Evolutionary conservation across 2,888 invertebrate genomes (phyloP), one percentile per base, ranked within the genome.

Genomic region (Callyntrura guangdongensis): DNA sequence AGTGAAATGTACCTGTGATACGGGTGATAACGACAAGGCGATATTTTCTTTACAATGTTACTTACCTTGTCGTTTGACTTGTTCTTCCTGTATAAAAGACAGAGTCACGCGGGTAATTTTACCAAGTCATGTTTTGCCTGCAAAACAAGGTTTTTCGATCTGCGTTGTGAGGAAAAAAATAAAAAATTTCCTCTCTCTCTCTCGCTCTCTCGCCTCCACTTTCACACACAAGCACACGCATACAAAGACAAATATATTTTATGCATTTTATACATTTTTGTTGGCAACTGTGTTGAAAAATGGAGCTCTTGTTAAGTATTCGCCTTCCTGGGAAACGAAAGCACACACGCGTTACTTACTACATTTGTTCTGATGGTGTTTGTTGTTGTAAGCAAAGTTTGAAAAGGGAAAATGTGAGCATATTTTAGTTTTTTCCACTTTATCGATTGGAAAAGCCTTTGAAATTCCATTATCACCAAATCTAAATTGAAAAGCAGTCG

Each of bases 381-480:
- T 49, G 74, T 74, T 47, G 47, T 49, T 47, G 47, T 74, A 77
- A 53, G 77, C 25, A 36, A 53, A 77, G 77, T 53, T 61, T 61
- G 81, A 81, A 81, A 81, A 36, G 45, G 12, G 81, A 81, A 67
- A 83, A 83, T 49, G 49, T 9, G n/a, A 67, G 22, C 25, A 45
- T 25, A 83, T 83, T 83, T 83, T 14, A 83, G 47, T 36, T 45
- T 83, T 83, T 67, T 83, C n/a, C 49, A 61, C 17, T 89, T 81
- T 89, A 89, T 89, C 89, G 89, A 89, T 89, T 85, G 64, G 53
- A 45, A 89, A 89, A 89, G 69, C 89, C 89, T 85, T 89, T 89
- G 89, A 89, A 89, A 89, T 89, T 89, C 85, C 79, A 89, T 89
- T 89, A 89, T 89, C 88, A 89, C 85, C 79, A 77, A 84, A 85